These are phyloP conservation scores for Ditula angustiorana DNA, from an alignment of 2,888 invertebrate genomes.

Conservation along the genomic window DNA sequence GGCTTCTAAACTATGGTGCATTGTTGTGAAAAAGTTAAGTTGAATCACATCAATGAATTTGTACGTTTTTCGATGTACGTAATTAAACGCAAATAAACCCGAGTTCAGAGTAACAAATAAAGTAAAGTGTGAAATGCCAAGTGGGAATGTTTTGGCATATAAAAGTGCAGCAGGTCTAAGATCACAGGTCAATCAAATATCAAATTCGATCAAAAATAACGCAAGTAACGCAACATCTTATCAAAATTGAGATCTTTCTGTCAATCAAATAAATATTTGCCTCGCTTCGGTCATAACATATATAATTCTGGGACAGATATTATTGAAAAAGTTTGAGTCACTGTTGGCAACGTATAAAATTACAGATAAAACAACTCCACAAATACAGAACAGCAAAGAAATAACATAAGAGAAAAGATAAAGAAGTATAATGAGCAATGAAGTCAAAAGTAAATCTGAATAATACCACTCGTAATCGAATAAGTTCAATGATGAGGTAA, in stretches of 20 bases:
- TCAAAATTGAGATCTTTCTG: constrained; percentile 18
- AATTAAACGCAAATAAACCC: not conserved
- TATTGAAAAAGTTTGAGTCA: too few relatives aligned
- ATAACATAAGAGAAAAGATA: too few relatives aligned
- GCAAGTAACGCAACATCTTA: constrained; percentile 15
- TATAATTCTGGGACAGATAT: too few relatives aligned
- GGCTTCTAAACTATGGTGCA: constrained; percentile 8
- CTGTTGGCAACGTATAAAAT: too few relatives aligned
- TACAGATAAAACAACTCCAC: too few relatives aligned
- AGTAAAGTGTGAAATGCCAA: not conserved
- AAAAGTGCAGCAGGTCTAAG: constrained; percentile 19
- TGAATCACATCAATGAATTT: not conserved
- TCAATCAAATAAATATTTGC: constrained; percentile 12
- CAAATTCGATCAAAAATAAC: constrained; percentile 22
- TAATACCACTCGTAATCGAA: too few relatives aligned
- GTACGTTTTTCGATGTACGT: not conserved
- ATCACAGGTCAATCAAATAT: constrained; percentile 34
- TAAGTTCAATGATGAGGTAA: too few relatives aligned
- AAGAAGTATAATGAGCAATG: too few relatives aligned
- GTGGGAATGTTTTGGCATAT: constrained; percentile 14
- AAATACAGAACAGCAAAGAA: too few relatives aligned
- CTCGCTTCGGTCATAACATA: not conserved
- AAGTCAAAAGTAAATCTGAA: too few relatives aligned
- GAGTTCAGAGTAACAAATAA: not conserved
- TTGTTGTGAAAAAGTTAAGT: not conserved